Evolutionary conservation across 2,113 vertebrate species (phyloP).

Genomic region (Apeltes quadracus): DNA sequence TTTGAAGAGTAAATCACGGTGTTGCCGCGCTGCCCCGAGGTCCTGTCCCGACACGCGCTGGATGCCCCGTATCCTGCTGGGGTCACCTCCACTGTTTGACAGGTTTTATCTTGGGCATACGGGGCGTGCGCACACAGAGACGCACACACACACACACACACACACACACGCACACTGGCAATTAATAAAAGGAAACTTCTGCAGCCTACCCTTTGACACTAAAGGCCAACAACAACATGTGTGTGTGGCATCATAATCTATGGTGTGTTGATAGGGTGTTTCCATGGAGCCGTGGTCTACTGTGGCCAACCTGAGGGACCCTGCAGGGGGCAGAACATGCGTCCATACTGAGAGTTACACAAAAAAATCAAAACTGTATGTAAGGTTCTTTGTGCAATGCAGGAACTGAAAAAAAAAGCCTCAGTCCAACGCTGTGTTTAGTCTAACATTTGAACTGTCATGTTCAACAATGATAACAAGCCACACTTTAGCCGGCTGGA

Average conservation of each 20-base stretch:
- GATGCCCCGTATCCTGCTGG: constrained; percentile 69
- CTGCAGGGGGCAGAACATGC: not conserved
- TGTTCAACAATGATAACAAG: constrained; percentile 65
- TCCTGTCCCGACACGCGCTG: constrained; percentile 71
- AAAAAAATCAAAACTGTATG: constrained; percentile 1
- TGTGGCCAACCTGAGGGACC: constrained; percentile 8
- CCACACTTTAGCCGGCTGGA: constrained; percentile 58
- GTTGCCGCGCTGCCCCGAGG: constrained; percentile 61
- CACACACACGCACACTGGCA: constrained; percentile 34
- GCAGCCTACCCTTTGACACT: constrained; percentile 75
- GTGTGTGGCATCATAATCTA: constrained; percentile 54
- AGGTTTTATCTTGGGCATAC: constrained; percentile 70
- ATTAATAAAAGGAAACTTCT: constrained; percentile 78
- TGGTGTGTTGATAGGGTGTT: constrained; percentile 45
- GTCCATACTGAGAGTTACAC: not conserved
- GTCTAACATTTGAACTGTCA: constrained; percentile 60
- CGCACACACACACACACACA: not conserved
- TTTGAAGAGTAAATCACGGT: constrained; percentile 78
- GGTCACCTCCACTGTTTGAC: constrained; percentile 79
- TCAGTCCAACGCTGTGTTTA: constrained; percentile 46
- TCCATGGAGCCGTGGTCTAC: constrained; percentile 33
- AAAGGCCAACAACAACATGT: constrained; percentile 54
- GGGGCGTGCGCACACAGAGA: constrained; percentile 32
- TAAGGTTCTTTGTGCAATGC: not conserved
- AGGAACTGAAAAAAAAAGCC: not conserved